Base-by-base conservation (phyloP, 2,888 invertebrate genomes). In the Scaptomyza caliginosa region DNA sequence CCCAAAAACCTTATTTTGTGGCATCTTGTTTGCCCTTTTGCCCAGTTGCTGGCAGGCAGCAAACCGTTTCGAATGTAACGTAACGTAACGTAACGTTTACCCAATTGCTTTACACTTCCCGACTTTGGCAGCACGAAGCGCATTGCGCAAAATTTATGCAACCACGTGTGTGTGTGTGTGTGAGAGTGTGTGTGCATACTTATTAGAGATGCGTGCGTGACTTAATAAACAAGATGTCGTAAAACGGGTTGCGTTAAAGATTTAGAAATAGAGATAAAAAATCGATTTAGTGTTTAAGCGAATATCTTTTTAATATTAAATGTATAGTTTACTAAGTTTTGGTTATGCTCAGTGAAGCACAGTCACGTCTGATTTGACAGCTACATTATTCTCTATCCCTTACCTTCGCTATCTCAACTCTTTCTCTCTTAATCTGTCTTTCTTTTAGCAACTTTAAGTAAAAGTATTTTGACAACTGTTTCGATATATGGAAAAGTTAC, bases 1-100 rank as follows among this genome's bases (percentile, higher is more conserved):
- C 82, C 87, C 82, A 81, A 87, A 82, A 82, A 82, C 82, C 82
- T 75, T 84, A 86, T 86, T 82, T 77, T 77, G 77, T 59, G 67
- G 77, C 71, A 67, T 65, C 34, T 16, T 75, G 75, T 54, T 74
- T 74, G 64, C 69, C 72, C 59, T n/a, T 17, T 43, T 16, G 43
- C 43, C 54, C 49, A 32, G 77, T 64, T 59, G 19, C 62, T 56
- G 76, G 67, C 67, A 71, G 8, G 11, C 34, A 11, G 16, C 4
- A 16, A 16, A 68, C 73, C 65, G 65, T 66, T 66, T 72, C 56
- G 42, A 24, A 24, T 42, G 62, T 54, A 67, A 28, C 28, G 28
- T 26, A 28, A n/a, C 30, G 8, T 8, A 34, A 34, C 46, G 59
- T 51, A 65, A 67, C 73, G 62, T 73, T 82, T 78, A 74, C 73